These are phyloP conservation scores for Dolichoris vasculosae DNA, from an alignment of 1,140 invertebrate species.

Conservation along the genomic window DNA sequence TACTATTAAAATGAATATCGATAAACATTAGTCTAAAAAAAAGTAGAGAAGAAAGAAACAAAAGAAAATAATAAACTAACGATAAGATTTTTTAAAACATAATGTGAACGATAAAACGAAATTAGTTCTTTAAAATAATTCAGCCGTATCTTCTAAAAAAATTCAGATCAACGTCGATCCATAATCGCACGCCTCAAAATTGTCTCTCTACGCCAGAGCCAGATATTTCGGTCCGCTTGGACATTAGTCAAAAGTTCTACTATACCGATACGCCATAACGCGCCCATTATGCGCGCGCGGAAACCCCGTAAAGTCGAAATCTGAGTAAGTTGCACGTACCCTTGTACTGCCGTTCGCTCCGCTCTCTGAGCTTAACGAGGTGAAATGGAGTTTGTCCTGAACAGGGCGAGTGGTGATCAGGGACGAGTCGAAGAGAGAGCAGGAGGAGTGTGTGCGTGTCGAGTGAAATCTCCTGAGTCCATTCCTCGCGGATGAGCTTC, in stretches of 20 bases:
- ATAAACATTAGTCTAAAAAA: too few species aligned
- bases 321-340: not conserved
- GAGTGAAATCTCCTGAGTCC: not conserved
- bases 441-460: not conserved
- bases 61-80: too few species aligned
- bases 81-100: too few species aligned
- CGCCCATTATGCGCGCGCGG: not conserved
- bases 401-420: not conserved
- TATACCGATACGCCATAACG: not conserved
- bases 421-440: not conserved
- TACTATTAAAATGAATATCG: too few species aligned
- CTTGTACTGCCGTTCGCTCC: not conserved
- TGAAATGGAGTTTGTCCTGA: slow-evolving; percentile 28
- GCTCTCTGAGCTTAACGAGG: slow-evolving; percentile 22
- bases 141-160: too few species aligned
- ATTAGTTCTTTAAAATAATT: too few species aligned
- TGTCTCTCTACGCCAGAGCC: not conserved
- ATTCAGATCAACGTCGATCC: not conserved
- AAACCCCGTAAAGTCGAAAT: slow-evolving; percentile 7
- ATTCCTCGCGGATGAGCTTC: not conserved
- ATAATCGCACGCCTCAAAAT: not conserved
- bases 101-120: too few species aligned
- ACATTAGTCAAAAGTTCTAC: slow-evolving; percentile 37
- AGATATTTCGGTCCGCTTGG: not conserved
- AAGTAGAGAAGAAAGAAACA: too few species aligned